Base-by-base conservation (phyloP, 1,140 invertebrate species). In the Prorops nasuta region DNA sequence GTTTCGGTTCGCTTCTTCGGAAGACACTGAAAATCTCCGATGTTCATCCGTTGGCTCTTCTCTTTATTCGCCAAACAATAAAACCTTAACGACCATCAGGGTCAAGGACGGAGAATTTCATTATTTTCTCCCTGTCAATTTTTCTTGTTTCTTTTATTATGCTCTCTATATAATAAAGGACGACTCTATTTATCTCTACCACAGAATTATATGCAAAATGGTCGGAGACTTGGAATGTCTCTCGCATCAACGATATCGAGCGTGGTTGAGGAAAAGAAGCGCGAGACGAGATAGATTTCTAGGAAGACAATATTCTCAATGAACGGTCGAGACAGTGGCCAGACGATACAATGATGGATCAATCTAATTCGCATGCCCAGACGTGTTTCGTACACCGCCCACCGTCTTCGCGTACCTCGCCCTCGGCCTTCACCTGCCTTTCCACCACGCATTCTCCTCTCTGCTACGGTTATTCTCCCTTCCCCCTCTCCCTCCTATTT, bases 341-440 rank as follows among this genome's bases (percentile, higher is more conserved):
- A 75, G 72, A 75, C 71, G 60, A 67, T 60, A 59, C 69, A 73
- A 75, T 74, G 69, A 71, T 69, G 69, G 71, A 75, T 71, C 69
- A 74, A 75, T 75, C 71, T 72, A 72, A 74, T 71, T 74, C 66
- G 61, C 58, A 66, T 63, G 65, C 59, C 60, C 61, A 61, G 66
- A 69, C 65, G 59, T 59, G 54, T 55, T 60, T 57, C 58, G 60
- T 48, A 55, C 47, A 41, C 43, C 19, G 44, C 40, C 35, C 39
- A 44, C 36, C 44, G 50, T n/a, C 49, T 46, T 53, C 55, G 32
- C 47, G 16, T 43, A n/a, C 44, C 51, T 54, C 46, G 46, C 35
- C 18, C 10, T 56, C 45, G 16, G 18, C 31, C 36, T 15, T 37
- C 18, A 21, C 34, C 40, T 17, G 36, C 44, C 46, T 32, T 28